phyloP scores from a whole-genome alignment of 2,113 vertebrate genomes.

The Ptilorrhoa leucosticta region DNA sequence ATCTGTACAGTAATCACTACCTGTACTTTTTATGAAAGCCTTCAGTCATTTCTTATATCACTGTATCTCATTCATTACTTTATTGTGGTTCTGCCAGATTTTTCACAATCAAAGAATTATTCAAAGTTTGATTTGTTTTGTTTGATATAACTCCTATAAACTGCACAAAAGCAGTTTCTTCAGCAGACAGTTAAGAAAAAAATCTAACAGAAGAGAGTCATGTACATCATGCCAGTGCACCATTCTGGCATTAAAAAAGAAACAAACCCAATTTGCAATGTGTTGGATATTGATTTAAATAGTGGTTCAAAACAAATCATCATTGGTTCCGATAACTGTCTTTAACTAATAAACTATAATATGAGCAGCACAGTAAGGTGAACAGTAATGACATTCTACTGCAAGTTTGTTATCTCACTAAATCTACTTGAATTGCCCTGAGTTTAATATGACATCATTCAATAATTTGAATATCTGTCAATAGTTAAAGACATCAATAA shows the following conservation, averaged over 20 bases:
- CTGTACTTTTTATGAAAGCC: not conserved
- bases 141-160: not conserved
- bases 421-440: not conserved
- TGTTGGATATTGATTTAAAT: not conserved
- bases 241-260: not conserved
- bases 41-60: constrained; percentile 14
- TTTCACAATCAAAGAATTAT: constrained; percentile 28
- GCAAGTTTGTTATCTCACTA: not conserved
- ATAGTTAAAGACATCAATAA: not conserved
- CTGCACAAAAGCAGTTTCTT: not conserved
- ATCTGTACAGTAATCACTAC: constrained; percentile 19
- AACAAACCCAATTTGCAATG: not conserved
- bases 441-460: not conserved
- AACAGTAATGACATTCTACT: not conserved
- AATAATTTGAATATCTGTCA: not conserved
- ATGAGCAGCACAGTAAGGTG: not conserved
- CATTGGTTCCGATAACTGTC: not conserved
- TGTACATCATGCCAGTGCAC: not conserved
- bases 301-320: not conserved
- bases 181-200: not conserved
- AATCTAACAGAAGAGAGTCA: not conserved
- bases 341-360: not conserved
- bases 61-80: not conserved
- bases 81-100: not conserved
- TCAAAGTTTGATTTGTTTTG: constrained; percentile 5